Base-by-base conservation (phyloP, 2,888 invertebrate species). In the Drosophila nigritarsus region DNA sequence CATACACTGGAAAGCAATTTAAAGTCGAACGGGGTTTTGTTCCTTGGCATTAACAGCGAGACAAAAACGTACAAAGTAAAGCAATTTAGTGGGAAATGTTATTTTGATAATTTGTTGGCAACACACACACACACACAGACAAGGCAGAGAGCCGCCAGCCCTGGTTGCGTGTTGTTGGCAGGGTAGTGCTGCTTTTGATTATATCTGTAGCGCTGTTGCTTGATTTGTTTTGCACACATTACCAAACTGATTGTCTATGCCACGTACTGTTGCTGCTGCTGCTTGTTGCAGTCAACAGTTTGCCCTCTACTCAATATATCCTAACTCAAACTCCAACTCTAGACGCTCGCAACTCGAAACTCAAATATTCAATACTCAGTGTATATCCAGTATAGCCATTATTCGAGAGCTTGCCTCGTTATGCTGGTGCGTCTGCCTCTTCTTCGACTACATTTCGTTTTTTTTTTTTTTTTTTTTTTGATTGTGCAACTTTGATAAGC, bases 151-250 rank as follows among this genome's bases (percentile, higher is more conserved):
- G 15, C 18, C 38, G 8, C 38, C 71, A 80, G 38, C 80, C 80
- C 80, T 80, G 80, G 68, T 58, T 61, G 20, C 34, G 36, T 65
- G 13, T 24, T 60, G 49, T 38, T 53, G 60, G 51, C 56, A 58
- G 75, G 63, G 62, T 61, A 60, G 60, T 61, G 69, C 61, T 63
- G 68, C 60, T 54, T 83, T 70, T 85, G 90, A 89, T 90, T 84
- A 84, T 77, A 87, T 78, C 90, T 90, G 88, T 70, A 60, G 65
- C 60, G 70, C 74, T 73, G 80, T 79, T 89, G 82, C 85, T 77
- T 82, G 85, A 90, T 87, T 90, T 87, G 90, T 87, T 89, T 80
- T 90, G 87, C 83, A 89, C 88, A 89, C 88, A 90, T 89, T 89
- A 82, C 88, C 74, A 69, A 74, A 73, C 86, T 85, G 83, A 83